phyloP scores from a whole-genome alignment of 2,888 invertebrate genomes.

The Stenurella melanura region DNA sequence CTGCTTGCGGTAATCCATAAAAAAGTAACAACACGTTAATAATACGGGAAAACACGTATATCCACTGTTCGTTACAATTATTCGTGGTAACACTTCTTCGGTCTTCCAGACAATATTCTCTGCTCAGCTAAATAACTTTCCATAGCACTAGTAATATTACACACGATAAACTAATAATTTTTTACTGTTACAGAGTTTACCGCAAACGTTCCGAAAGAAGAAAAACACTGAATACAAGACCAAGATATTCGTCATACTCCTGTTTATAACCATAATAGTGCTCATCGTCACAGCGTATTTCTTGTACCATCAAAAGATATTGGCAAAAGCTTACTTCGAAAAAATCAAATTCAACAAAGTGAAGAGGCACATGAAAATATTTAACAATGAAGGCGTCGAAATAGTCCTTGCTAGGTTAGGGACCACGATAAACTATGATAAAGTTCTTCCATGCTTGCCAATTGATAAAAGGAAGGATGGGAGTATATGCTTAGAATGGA shows the following conservation, averaged over 20 bases:
- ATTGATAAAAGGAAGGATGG: constrained; percentile 78
- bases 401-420: constrained; percentile 82
- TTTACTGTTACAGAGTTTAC: constrained; percentile 79
- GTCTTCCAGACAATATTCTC: too few relatives aligned
- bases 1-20: too few relatives aligned
- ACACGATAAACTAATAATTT: neutral
- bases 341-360: constrained; percentile 89
- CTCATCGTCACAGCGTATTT: constrained; percentile 90
- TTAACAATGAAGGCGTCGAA: constrained; percentile 82
- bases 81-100: too few relatives aligned
- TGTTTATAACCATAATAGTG: constrained; percentile 88
- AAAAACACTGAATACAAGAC: constrained; percentile 85
- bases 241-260: constrained; percentile 85
- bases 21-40: too few relatives aligned
- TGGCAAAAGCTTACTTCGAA: constrained; percentile 88
- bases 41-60: too few relatives aligned
- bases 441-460: constrained; percentile 83
- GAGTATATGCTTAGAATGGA: constrained; percentile 89
- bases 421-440: constrained; percentile 79
- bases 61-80: too few relatives aligned
- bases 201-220: constrained; percentile 82
- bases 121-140: too few relatives aligned
- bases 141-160: too few relatives aligned
- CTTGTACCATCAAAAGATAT: constrained; percentile 87
- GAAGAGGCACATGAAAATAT: constrained; percentile 83